Conservation (phyloP, 2,797 vertebrate genomes). For the Argyrosomus regius region DNA sequence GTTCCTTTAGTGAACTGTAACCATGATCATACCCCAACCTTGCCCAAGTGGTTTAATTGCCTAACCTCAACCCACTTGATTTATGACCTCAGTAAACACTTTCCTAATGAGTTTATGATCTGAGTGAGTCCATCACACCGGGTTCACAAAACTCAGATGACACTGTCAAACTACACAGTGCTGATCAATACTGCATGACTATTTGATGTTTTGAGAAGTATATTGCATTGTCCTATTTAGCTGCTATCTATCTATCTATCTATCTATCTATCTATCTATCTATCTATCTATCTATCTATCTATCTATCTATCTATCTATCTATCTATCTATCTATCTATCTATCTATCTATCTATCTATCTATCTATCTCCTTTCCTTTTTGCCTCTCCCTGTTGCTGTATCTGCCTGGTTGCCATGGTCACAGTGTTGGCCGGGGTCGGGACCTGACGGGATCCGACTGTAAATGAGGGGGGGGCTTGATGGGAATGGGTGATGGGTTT, state of each 20-base stretch:
- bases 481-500: slow-evolving; percentile 51
- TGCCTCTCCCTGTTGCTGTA: slow-evolving; percentile 1
- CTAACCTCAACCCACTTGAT: too few species aligned
- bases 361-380: neutral
- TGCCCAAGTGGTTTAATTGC: too few species aligned
- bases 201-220: too few species aligned
- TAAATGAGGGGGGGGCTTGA: slow-evolving; percentile 56
- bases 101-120: too few species aligned
- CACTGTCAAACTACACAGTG: too few species aligned
- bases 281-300: slow-evolving; percentile 6
- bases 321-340: slow-evolving; percentile 26
- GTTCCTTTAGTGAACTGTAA: too few species aligned
- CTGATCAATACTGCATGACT: too few species aligned
- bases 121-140: too few species aligned
- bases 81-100: too few species aligned
- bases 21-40: too few species aligned
- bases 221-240: neutral
- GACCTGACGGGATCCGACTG: slow-evolving; percentile 65
- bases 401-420: slow-evolving; percentile 58
- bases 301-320: slow-evolving; percentile 22
- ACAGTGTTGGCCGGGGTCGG: slow-evolving; percentile 42
- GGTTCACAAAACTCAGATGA: too few species aligned
- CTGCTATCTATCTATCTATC: slow-evolving; percentile 7
- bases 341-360: slow-evolving; percentile 30
- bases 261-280: slow-evolving; percentile 7